Base-by-base conservation (phyloP, 2,113 vertebrate genomes). In the Anser cygnoides region DNA sequence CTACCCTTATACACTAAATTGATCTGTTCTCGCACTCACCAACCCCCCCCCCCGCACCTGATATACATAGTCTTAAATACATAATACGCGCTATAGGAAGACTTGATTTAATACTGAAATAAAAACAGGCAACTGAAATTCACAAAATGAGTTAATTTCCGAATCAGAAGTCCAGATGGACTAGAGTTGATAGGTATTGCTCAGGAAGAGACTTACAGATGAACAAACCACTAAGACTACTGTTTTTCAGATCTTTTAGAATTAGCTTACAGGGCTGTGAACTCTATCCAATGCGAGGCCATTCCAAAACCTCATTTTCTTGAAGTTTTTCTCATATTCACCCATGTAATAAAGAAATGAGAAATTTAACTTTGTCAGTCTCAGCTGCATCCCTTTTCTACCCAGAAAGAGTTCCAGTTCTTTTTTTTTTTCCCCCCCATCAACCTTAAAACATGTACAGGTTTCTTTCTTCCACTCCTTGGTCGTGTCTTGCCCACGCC, bases 331-430 rank as follows among this genome's bases (percentile, higher is more conserved):
- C 43, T 66, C 4, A 52, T 76, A 91, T 84, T 57, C 8, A 49
- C 9, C 4, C 50, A 65, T 1, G 2, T 28, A 59, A 77, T 12
- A 74, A 68, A 3, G 19, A 50, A 13, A 66, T 3, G 3, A 54
- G 21, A 90, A 86, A 80, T 20, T 23, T 18, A 59, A 41, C 85
- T 91, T 80, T 44, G 22, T 50, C 28, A 78, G 13, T 21, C 29
- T 73, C n/a, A 39, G 43, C 2, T 25, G 8, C 73, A 74, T 46
- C 75, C 31, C 46, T 88, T 77, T 20, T 23, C 46, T 58, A 52
- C 2, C 11, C 21, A 0, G 2, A 3, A n/a, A 11, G 58, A 37
- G 4, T 10, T 74, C 25, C 23, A 1, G 26, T 74, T 10, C 10
- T 49, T 9, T 21, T 21, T 77, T 39, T 49, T 54, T 8, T 18